A percentile compares a stretch with the other conserved stretches of the same genome.
phyloP scores from a whole-genome alignment of 2,113 vertebrate species.

The Colinus virginianus region DNA sequence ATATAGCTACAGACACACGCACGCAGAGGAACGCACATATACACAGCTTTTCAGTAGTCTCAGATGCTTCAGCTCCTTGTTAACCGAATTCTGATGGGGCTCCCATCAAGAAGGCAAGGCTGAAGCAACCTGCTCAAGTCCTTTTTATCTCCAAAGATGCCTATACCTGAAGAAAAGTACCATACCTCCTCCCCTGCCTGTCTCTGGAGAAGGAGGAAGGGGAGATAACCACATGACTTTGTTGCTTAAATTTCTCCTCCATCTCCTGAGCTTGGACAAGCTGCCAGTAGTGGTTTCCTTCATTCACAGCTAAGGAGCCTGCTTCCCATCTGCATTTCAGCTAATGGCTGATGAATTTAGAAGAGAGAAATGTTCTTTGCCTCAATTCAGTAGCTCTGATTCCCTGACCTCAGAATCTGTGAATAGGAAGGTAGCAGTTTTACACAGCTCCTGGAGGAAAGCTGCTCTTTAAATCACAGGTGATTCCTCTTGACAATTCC shows the following conservation, averaged over 20 bases:
- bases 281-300: not conserved
- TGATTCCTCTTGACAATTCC: slow-evolving; percentile 63
- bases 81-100: slow-evolving; percentile 19
- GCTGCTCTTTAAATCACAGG: slow-evolving; percentile 57
- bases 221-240: rapidly evolving
- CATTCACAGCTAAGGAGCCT: not conserved
- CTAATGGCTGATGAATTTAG: not conserved
- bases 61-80: slow-evolving; percentile 13
- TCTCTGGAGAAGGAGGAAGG: not conserved
- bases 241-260: not conserved
- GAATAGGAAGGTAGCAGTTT: not conserved
- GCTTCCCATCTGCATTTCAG: not conserved
- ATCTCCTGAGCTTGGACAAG: not conserved
- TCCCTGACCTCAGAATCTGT: not conserved
- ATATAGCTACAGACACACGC: not conserved
- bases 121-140: not conserved
- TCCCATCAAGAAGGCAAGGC: not conserved
- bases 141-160: not conserved
- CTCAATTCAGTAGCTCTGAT: slow-evolving; percentile 29
- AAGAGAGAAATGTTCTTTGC: not conserved
- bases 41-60: slow-evolving; percentile 6
- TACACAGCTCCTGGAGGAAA: slow-evolving; percentile 13
- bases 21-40: not conserved
- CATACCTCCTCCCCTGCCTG: not conserved
- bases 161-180: not conserved